Base-by-base conservation (phyloP, 2,888 invertebrate species). In the Lobophora halterata region DNA sequence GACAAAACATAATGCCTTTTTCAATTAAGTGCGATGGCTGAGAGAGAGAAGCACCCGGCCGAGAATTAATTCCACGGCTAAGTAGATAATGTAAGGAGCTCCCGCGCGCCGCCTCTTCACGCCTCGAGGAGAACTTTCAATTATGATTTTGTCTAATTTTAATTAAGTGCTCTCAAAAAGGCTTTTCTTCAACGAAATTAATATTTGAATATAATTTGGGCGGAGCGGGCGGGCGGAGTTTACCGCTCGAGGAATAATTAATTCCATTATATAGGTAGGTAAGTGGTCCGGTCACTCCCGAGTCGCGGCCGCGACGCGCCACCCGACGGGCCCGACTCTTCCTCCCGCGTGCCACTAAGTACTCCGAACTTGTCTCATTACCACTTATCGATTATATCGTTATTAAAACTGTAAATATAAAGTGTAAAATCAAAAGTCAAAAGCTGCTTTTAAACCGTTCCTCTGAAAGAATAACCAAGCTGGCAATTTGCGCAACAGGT, bases 91-190 rank as follows among this genome's bases (percentile, higher is more conserved):
- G 79, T 78, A 79, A 77, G 75, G 64, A 72, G 71, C 71, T 67
- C 65, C 74, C 75, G 65, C 71, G 65, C 65, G 67, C 74, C 70
- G 65, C 78, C 77, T 77, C 81, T 82, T 83, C 82, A 77, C 87
- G 85, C 86, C 86, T 83, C 80, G 73, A 85, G 81, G 80, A 83
- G 83, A 86, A 87, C 82, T 83, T 87, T 87, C 87, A 87, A 86
- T 87, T 87, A 87, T 82, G 81, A 87, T 86, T 87, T 87, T 83
- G 85, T 86, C 85, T 86, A 86, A 87, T 86, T 86, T 87, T 86
- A 86, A 87, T 87, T 86, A 87, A 86, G 86, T 82, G 82, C 79
- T 85, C 82, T 86, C 82, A 78, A 82, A 82, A 83, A 85, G 82
- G 83, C 82, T 81, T 86, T 85, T 79, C 85, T 80, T 75, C 79